phyloP scores from a whole-genome alignment of 2,113 vertebrate genomes.

The Mormyrus iriodes region DNA sequence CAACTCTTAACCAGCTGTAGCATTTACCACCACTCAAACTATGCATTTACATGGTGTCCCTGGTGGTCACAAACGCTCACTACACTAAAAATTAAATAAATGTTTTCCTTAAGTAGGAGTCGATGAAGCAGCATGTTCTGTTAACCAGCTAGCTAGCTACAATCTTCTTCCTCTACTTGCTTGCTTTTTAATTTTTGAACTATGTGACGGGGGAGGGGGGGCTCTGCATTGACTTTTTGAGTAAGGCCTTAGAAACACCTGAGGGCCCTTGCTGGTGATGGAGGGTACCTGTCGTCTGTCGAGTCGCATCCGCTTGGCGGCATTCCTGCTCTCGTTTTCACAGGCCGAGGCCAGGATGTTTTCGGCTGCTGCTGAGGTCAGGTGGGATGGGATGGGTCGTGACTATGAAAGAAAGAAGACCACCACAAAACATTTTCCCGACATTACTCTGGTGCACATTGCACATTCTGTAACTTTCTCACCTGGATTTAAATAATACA shows the following conservation, averaged over 20 bases:
- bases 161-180: background rate
- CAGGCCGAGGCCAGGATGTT: background rate
- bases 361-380: background rate
- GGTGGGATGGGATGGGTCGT: background rate
- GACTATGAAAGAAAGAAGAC: background rate
- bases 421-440: background rate
- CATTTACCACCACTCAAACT: too few species aligned
- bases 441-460: background rate
- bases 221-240: background rate
- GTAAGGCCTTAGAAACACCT: background rate
- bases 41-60: background rate
- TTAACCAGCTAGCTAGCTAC: background rate
- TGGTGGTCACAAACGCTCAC: too few species aligned
- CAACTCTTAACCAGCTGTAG: too few species aligned
- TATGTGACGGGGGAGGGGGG: background rate
- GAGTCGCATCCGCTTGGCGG: background rate
- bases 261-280: background rate
- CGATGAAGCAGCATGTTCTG: background rate
- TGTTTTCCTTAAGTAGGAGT: background rate
- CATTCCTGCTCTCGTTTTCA: background rate
- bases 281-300: background rate
- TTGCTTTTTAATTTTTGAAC: background rate
- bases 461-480: background rate
- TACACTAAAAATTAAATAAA: background rate
- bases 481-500: background rate